These are phyloP conservation scores for Epirrhoe alternata DNA, from an alignment of 2,888 invertebrate genomes.

Conservation along the genomic window DNA sequence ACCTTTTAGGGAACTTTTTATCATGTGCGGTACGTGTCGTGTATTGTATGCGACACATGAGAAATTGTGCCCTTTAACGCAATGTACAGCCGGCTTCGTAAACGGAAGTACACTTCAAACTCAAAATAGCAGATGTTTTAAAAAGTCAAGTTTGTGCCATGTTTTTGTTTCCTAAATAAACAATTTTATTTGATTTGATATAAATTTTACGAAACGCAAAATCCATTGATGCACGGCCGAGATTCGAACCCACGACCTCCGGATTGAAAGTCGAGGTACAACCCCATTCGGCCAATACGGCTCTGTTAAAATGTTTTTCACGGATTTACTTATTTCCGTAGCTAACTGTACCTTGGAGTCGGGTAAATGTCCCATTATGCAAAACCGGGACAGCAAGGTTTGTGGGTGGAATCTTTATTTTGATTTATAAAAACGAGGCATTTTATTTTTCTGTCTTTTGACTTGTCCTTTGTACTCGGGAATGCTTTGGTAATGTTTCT, in stretches of 20 bases:
- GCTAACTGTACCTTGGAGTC: slow-evolving; percentile 23
- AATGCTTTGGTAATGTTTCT: slow-evolving; percentile 1
- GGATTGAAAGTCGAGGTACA: too few species aligned
- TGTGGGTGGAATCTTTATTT: slow-evolving; percentile 37
- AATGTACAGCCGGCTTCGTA: slow-evolving; percentile 28
- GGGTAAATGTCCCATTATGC: slow-evolving; percentile 39
- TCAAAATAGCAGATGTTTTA: too few species aligned
- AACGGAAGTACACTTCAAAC: too few species aligned
- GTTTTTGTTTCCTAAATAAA: too few species aligned
- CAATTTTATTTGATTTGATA: too few species aligned
- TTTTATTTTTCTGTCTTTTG: slow-evolving; percentile 19
- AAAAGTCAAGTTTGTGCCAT: too few species aligned
- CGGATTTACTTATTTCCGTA: neutral
- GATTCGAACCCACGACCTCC: too few species aligned
- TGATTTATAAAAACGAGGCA: slow-evolving; percentile 33
- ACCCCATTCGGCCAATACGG: too few species aligned
- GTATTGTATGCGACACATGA: slow-evolving; percentile 33
- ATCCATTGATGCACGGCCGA: too few species aligned
- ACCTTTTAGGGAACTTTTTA: slow-evolving; percentile 24
- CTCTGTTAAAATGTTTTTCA: too few species aligned
- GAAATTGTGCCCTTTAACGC: slow-evolving; percentile 31
- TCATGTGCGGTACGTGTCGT: slow-evolving; percentile 27
- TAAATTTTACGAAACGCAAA: too few species aligned
- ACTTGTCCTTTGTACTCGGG: neutral
- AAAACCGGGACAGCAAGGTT: slow-evolving; percentile 33